Base-by-base conservation (phyloP, 1,140 invertebrate genomes). In the Drosophila elegans region DNA sequence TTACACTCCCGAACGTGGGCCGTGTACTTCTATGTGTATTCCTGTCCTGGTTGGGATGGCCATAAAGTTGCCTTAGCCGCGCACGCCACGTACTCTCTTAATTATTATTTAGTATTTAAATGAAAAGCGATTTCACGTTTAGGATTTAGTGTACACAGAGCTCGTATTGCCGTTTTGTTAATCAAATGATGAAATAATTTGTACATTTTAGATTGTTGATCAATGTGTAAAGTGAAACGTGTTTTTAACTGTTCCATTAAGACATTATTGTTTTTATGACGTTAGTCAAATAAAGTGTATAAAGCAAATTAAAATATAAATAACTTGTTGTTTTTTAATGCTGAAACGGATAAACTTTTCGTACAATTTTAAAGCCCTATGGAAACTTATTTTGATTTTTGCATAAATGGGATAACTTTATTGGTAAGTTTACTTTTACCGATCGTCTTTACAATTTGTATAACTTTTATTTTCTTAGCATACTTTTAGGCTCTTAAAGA, bases 91-190 rank as follows among this genome's bases (percentile, higher is more conserved):
- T 80, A 88, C 83, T 88, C 83, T 88, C 83, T 88, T 89, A 80
- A 79, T 88, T 88, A 88, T 89, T 88, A 88, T 88, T 88, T 88
- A 88, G 83, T 88, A 74, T 88, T 79, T 88, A 83, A 88, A 57
- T 16, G 38, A 49, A 49, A 41, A 25, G 27, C 55, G 62, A 78
- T 80, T 85, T 71, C 77, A 78, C 44, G 48, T 80, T 62, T 80
- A 85, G 64, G 66, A 59, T 76, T 79, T 61, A 62, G 39, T 68
- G 64, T 68, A 42, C n/a, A 71, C 51, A 38, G 66, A 52, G 36
- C 71, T 74, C 59, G 49, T 54, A 74, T 74, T 74, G 71, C 71
- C 69, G 69, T 63, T 48, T 49, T 57, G 61, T 76, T 75, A 75
- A 61, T 75, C 48, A 53, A 41, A 51, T 57, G 41, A 60, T 41